Evolutionary conservation across 1,140 invertebrate species (phyloP), one percentile per base, ranked within the genome.

Genomic region (Matsumurasca onukii): DNA sequence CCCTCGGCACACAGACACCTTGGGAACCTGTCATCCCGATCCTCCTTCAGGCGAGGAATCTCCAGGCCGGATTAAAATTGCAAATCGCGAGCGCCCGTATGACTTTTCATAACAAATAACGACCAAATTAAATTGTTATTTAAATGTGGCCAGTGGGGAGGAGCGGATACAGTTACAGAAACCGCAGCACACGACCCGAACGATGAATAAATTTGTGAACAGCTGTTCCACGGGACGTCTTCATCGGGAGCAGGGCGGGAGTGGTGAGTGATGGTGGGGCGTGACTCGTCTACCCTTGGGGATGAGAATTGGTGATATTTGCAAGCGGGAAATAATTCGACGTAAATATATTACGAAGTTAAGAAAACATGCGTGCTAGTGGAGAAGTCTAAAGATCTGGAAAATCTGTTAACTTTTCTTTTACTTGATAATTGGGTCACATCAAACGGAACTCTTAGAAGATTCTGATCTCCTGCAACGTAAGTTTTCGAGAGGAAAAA

Each of bases 31-130:
- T 27, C 55, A 9, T 39, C 17, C 34, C 5, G 34, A 17, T 9
- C 34, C 34, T 39, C 49, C 49, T 51, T 59, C 55, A 59, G 55
- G 25, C 15, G 15, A 22, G n/a, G n/a, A n/a, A n/a, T 59, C 34
- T 39, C 5, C 34, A 25, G 55, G 9, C 15, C 24, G 3, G 55
- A 59, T 59, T 59, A 59, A 59, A 59, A 59, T 59, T 59, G 55
- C 55, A 59, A 59, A 59, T 59, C 15, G 55, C n/a, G n/a, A n/a
- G n/a, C 55, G 55, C 55, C 55, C 55, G 55, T 59, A 59, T 59
- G 55, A 59, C 55, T 59, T 59, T 59, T 59, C 55, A 59, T 59
- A 59, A 59, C 55, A 59, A 59, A 59, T 59, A 59, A 59, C 55
- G 55, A 59, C 55, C 55, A 24, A 59, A 59, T 59, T 59, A 59